Conservation (phyloP, 2,888 invertebrate species). For the Drosophila basisetae region DNA sequence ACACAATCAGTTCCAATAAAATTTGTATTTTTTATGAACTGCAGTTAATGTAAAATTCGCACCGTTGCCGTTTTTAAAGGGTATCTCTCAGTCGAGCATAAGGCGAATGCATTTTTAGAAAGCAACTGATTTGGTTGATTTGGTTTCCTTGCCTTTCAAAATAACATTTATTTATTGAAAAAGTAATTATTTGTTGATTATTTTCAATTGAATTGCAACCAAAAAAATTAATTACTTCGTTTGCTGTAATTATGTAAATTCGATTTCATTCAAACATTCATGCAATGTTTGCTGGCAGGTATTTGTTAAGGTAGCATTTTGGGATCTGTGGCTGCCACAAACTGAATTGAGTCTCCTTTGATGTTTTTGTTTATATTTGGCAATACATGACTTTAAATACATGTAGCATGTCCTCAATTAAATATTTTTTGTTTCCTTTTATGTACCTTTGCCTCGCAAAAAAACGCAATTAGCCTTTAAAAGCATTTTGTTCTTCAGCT, state of each 20-base stretch:
- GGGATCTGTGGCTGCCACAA: background rate
- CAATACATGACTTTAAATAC: background rate
- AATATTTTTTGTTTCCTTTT: background rate
- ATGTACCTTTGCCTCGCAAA: background rate
- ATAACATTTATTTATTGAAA: background rate
- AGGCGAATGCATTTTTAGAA: too few relatives aligned
- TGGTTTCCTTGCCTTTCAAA: background rate
- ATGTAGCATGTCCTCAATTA: background rate
- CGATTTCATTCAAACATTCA: slow-evolving; percentile 1
- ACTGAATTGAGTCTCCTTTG: background rate
- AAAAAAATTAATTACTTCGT: background rate
- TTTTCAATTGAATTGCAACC: slow-evolving; percentile 3
- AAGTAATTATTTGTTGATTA: slow-evolving; percentile 3
- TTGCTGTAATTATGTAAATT: slow-evolving; percentile 4
- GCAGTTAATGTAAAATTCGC: background rate
- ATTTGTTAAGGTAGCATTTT: background rate
- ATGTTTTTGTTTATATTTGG: background rate
- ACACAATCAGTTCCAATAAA: background rate
- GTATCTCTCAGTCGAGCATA: background rate
- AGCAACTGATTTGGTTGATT: background rate
- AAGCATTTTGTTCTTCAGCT: background rate
- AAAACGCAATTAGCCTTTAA: background rate
- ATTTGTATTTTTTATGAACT: background rate
- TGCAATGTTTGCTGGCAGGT: background rate
- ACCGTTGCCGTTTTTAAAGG: background rate